Evolutionary conservation across 2,113 vertebrate species (phyloP).

Genomic region (Vombatus ursinus): DNA sequence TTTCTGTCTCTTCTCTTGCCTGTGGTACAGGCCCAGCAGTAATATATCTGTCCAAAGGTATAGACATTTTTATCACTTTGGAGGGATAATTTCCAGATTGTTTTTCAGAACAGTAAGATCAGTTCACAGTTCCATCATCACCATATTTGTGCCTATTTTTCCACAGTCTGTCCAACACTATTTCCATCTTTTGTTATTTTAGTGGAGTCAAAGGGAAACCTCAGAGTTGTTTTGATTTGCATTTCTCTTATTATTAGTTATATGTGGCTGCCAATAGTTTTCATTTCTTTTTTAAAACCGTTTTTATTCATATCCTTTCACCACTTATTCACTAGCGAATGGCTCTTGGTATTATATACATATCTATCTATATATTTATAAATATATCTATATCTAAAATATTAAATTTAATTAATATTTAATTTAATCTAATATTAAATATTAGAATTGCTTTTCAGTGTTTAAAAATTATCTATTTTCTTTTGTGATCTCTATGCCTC

Average conservation of each 20-base stretch:
- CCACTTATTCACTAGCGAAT: neutral
- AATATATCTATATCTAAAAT: no score
- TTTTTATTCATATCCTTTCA: no score
- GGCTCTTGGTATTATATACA: neutral
- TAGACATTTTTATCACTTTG: no score
- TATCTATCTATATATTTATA: no score
- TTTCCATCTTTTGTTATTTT: neutral
- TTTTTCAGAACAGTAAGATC: neutral
- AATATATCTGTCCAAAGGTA: no score
- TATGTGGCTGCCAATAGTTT: neutral
- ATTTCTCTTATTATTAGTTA: neutral
- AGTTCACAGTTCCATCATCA: neutral
- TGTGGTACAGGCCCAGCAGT: no score
- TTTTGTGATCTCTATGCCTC: no score
- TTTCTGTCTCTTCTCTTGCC: no score
- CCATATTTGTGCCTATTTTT: neutral
- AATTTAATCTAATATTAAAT: no score
- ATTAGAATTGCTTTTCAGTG: no score
- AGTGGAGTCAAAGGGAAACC: neutral
- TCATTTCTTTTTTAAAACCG: neutral
- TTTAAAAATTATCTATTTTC: no score
- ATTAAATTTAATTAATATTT: no score
- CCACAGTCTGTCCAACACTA: neutral
- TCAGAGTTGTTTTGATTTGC: neutral
- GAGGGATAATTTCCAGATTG: neutral